These are phyloP conservation scores for Oryctes rhinoceros DNA, from an alignment of 1,140 invertebrate genomes.

Conservation along the genomic window DNA sequence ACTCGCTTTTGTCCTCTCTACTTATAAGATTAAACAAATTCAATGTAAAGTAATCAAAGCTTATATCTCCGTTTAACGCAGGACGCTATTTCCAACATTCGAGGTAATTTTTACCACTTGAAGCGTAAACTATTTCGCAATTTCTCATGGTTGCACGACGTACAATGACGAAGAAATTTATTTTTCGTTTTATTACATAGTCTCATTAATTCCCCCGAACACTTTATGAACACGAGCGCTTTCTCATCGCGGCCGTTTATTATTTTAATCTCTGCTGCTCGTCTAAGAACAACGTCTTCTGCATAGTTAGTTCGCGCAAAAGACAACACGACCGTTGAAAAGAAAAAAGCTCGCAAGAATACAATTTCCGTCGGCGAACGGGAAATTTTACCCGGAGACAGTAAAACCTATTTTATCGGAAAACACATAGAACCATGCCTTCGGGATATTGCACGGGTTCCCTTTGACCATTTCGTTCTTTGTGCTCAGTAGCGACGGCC, in stretches of 20 bases:
- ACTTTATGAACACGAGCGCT: not conserved
- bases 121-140: no score
- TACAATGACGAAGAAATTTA: no score
- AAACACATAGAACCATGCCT: not conserved
- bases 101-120: no score
- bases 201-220: not conserved
- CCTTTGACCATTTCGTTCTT: not conserved
- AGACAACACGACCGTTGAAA: conserved; percentile 13
- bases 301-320: not conserved
- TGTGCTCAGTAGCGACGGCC: not conserved
- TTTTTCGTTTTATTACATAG: no score
- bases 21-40: no score
- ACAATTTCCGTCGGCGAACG: conserved; percentile 6
- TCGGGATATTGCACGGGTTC: not conserved
- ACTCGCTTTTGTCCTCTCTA: no score
- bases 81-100: no score
- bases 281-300: not conserved
- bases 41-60: no score
- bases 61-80: no score
- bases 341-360: not conserved
- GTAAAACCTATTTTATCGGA: conserved; percentile 28
- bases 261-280: not conserved
- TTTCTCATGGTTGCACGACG: no score
- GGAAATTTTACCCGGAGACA: conserved; percentile 3
- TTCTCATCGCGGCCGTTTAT: not conserved